Evolutionary conservation across 1,140 invertebrate genomes (phyloP), one percentile per base, ranked within the genome.

Genomic region (Cherax quadricarinatus): DNA sequence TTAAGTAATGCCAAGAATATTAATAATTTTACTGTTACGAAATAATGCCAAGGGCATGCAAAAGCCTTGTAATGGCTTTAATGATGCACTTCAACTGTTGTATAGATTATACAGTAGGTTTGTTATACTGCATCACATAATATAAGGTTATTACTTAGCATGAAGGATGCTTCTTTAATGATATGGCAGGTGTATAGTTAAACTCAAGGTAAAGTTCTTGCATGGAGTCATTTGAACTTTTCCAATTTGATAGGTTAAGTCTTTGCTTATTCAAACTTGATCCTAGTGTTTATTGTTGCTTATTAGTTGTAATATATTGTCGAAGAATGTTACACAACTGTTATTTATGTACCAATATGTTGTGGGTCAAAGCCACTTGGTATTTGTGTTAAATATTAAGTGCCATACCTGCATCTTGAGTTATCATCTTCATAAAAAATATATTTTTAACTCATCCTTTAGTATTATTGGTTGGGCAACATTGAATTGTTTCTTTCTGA

Each of bases 61-160:
- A 21, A 30, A 75, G 70, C 70, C 24, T 75, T 75, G 4, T 30
- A 30, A 10, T 5, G 70, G 70, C 70, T 75, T 75, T 75, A 2
- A 75, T 75, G 70, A 75, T 75, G 70, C 21, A 75, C 24, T 75
- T 75, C 21, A 75, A 12, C 70, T 75, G 70, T 75, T 75, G 70
- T 30, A 21, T 75, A 75, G 62, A 30, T 75, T 1, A 75, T 75
- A 21, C 24, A 30, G 24, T 75, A 75, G 70, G 24, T 75, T 75
- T 30, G 21, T 24, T 30, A 75, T 30, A 75, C n/a, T 75, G 24
- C 9, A 75, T 75, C 24, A 75, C n/a, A 75, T 9, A 30, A 75
- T 30, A 9, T 24, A 75, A 75, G 21, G n/a, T 7, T 75, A 75
- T 30, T 75, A 70, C 21, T 6, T 10, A 75, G 24, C 70, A 30